Conservation (phyloP, 2,113 vertebrate genomes). For the Pterocles burchelli region DNA sequence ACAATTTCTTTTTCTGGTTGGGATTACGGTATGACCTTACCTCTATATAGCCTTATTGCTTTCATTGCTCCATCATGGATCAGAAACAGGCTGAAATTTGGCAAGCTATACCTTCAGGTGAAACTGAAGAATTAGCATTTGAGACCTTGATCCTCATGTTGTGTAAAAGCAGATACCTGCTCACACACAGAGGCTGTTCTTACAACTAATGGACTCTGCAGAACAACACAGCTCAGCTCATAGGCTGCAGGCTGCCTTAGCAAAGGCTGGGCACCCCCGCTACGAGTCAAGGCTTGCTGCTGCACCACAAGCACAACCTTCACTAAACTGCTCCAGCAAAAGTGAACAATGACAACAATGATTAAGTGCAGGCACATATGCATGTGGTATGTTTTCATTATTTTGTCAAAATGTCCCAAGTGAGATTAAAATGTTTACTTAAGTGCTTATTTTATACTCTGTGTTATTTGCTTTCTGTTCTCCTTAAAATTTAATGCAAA, state of each 20-base stretch:
- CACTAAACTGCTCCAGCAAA: neutral
- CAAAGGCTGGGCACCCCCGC: neutral
- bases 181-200: neutral
- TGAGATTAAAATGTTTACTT: constrained; percentile 9
- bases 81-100: neutral
- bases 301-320: neutral
- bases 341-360: neutral
- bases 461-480: neutral
- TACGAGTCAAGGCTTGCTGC: neutral
- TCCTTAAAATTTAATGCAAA: neutral
- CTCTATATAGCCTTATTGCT: neutral
- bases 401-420: constrained; percentile 2
- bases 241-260: neutral
- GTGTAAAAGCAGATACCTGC: neutral
- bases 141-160: neutral
- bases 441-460: neutral
- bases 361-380: neutral
- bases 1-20: neutral
- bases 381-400: neutral
- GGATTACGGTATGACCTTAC: neutral
- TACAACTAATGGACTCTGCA: neutral
- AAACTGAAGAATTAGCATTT: neutral
- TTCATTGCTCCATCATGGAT: neutral
- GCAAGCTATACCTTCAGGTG: neutral
- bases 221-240: neutral